These are phyloP conservation scores for Chloropsis cyanopogon DNA, from an alignment of 2,113 vertebrate species.

Conservation along the genomic window DNA sequence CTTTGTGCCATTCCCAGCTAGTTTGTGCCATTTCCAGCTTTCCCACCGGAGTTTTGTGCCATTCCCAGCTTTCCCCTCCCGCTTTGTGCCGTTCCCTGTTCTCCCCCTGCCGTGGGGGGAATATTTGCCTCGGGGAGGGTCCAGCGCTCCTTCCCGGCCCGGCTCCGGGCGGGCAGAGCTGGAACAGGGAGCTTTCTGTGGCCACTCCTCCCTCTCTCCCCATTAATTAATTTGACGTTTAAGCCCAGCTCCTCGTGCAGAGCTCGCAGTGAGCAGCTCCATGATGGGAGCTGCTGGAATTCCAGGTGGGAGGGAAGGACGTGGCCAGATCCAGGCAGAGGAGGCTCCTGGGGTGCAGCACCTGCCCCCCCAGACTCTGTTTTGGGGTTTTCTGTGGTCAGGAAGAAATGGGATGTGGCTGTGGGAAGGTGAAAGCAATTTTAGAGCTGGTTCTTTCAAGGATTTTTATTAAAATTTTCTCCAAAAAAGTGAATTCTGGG, in stretches of 20 bases:
- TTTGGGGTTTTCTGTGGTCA: fast-evolving
- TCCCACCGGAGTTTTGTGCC: neutral
- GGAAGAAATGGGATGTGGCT: neutral
- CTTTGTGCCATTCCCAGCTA: neutral
- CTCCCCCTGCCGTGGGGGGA: fast-evolving
- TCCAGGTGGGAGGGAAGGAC: neutral
- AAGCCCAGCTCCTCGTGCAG: neutral
- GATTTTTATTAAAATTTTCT: neutral
- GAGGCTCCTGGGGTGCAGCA: neutral
- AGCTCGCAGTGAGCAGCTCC: neutral
- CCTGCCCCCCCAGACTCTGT: fast-evolving
- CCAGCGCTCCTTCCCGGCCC: fast-evolving
- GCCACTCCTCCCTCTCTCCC: neutral
- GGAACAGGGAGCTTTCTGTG: neutral
- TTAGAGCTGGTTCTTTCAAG: neutral
- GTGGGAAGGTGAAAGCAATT: neutral
- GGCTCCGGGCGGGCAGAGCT: neutral
- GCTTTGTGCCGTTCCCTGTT: neutral
- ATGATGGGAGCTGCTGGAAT: neutral
- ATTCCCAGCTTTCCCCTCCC: fast-evolving
- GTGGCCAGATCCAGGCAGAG: neutral
- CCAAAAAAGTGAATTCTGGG: neutral
- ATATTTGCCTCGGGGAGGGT: fast-evolving
- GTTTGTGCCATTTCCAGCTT: neutral
- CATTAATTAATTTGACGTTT: constrained; percentile 15